Conservation (phyloP, 2,113 vertebrate species). For the Tachycineta bicolor region DNA sequence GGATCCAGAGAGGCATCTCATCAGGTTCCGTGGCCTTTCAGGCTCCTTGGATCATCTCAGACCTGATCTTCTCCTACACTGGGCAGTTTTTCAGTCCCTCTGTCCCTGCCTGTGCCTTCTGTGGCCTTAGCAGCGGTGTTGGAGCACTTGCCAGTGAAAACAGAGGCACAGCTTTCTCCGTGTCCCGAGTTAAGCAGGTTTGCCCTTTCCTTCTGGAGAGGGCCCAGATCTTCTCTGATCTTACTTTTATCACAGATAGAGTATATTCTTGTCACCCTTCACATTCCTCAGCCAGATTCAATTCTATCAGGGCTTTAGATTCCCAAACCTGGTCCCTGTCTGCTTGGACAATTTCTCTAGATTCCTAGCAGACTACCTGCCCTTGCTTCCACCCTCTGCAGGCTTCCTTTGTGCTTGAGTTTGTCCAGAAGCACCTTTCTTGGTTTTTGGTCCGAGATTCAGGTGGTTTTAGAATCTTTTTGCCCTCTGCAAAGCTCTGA, state of each 20-base stretch:
- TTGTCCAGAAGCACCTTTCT: background rate
- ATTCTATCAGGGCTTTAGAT: background rate
- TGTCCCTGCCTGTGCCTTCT: background rate
- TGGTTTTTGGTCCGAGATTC: too few species aligned
- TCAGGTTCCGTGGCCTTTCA: background rate
- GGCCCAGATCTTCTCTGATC: background rate
- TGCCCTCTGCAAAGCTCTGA: too few species aligned
- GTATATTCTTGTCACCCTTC: background rate
- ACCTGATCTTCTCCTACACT: background rate
- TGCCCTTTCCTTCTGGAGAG: background rate
- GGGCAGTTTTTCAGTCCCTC: background rate
- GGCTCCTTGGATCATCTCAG: background rate
- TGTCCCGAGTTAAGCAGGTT: rapidly evolving
- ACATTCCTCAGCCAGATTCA: background rate
- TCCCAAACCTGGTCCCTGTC: background rate
- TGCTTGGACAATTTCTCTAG: background rate
- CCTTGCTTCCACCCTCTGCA: background rate
- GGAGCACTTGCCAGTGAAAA: background rate
- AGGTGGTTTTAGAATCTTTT: too few species aligned
- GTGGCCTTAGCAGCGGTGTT: background rate
- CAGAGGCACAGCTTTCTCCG: background rate
- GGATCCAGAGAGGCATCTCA: background rate
- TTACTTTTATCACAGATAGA: background rate
- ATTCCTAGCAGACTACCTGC: background rate
- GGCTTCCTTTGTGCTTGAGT: background rate